These are phyloP conservation scores for Hemiscyllium ocellatum DNA, from an alignment of 2,113 vertebrate species.

Conservation along the genomic window DNA sequence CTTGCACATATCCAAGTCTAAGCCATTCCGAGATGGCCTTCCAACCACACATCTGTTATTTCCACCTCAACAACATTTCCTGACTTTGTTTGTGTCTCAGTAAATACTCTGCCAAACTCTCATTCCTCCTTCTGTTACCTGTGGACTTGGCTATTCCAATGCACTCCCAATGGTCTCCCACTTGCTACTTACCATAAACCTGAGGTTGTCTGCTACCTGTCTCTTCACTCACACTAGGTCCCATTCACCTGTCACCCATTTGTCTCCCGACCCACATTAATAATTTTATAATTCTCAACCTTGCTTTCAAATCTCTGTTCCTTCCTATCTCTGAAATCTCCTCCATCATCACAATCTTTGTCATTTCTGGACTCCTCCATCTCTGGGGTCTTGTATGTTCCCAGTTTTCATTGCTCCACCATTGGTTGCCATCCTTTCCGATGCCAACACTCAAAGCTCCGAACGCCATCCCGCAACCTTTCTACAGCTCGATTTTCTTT, in stretches of 20 bases:
- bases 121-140: background rate
- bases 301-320: background rate
- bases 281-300: background rate
- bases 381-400: too few relatives aligned
- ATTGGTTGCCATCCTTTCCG: too few relatives aligned
- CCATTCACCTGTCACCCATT: background rate
- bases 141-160: background rate
- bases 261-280: too few relatives aligned
- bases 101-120: background rate
- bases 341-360: too few relatives aligned
- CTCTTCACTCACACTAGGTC: background rate
- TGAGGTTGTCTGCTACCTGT: background rate
- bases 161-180: background rate
- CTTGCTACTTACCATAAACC: background rate
- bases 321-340: too few relatives aligned
- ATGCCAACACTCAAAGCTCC: too few relatives aligned
- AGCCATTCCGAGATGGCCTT: background rate
- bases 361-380: too few relatives aligned
- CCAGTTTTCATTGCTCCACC: too few relatives aligned
- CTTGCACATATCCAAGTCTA: background rate
- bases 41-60: background rate
- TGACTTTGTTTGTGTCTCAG: background rate
- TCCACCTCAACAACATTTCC: background rate
- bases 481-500: too few relatives aligned
- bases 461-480: too few relatives aligned